Percentiles rank a stretch among this genome's conserved stretches.
phyloP scores from a whole-genome alignment of 1,140 invertebrate species.

The Agrilus planipennis region DNA sequence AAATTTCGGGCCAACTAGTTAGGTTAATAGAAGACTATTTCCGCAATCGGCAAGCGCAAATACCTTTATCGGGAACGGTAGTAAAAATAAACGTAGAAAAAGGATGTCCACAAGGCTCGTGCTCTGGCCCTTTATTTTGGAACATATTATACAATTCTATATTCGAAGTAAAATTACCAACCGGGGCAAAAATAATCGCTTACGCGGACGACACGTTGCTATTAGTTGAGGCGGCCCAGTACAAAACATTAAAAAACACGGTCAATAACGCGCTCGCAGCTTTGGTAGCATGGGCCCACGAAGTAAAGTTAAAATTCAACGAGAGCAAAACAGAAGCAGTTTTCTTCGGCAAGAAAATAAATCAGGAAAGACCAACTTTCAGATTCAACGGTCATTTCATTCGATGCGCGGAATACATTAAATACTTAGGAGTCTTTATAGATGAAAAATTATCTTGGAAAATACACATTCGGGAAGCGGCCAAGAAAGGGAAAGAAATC shows the following conservation, averaged over 20 bases:
- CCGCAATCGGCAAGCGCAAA: background rate
- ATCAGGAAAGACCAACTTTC: background rate
- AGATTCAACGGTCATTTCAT: background rate
- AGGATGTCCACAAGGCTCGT: slow-evolving; percentile 26
- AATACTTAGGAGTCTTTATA: background rate
- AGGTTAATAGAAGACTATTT: no score
- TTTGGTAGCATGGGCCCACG: background rate
- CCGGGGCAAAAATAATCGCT: background rate
- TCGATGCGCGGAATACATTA: background rate
- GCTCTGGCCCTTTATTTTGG: slow-evolving; percentile 19
- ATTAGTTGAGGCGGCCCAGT: background rate
- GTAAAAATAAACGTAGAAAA: slow-evolving; percentile 3
- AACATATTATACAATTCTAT: slow-evolving; percentile 19
- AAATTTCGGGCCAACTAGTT: no score
- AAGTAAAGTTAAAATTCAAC: background rate
- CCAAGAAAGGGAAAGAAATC: background rate
- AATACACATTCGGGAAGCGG: background rate
- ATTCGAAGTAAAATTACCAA: slow-evolving; percentile 2
- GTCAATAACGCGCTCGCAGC: background rate
- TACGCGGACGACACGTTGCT: slow-evolving; percentile 6
- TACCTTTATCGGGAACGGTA: background rate
- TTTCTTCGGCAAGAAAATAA: background rate
- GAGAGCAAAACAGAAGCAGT: background rate
- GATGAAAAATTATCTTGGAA: background rate
- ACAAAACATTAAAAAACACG: background rate